Base-by-base conservation (phyloP, 2,888 invertebrate genomes). In the Ichneumon xanthorius region DNA sequence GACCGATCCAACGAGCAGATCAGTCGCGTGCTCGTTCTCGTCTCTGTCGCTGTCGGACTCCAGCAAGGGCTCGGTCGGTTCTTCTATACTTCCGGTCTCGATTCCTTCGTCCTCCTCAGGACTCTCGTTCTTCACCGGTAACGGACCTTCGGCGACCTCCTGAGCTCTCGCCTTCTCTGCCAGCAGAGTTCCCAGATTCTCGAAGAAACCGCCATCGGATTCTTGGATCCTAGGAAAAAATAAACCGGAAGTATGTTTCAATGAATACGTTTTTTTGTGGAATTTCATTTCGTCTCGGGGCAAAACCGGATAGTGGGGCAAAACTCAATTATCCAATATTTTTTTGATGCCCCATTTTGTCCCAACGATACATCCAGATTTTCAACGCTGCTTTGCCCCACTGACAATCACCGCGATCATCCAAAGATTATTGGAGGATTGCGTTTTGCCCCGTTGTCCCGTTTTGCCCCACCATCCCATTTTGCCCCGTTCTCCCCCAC, bases 151-250 rank as follows among this genome's bases (percentile, higher is more conserved):
- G 19, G 86, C 90, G 71, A 89, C 88, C 67, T 91, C 90, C 82
- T 92, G 92, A 1, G 89, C 90, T 73, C 91, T 89, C 30, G 89
- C 93, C 82, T 90, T 92, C 75, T 93, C 92, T 0, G 91, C 92
- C 77, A 97, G 94, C 72, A 97, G 94, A 0, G 96, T 96, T 0
- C 97, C 97, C 90, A 97, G 97, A 91, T 96, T 97, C 93, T 97
- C 97, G 92, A 98, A 97, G 94, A 97, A 97, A 72, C 97, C 96
- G 89, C 97, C 97, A 93, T 97, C 97, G 22, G 97, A 95, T 94
- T 97, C 97, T 94, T 97, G 97, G 87, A 97, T 95, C 94, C 97
- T 97, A 95, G 72, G 95, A 95, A 90, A 84, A 89, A 76, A 76
- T 37, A 11, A 48, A 11, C 4, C 26, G 68, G 9, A 68, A 80